phyloP scores from a whole-genome alignment of 1,140 invertebrate species.

The Pachyrhynchus sulphureomaculatus region DNA sequence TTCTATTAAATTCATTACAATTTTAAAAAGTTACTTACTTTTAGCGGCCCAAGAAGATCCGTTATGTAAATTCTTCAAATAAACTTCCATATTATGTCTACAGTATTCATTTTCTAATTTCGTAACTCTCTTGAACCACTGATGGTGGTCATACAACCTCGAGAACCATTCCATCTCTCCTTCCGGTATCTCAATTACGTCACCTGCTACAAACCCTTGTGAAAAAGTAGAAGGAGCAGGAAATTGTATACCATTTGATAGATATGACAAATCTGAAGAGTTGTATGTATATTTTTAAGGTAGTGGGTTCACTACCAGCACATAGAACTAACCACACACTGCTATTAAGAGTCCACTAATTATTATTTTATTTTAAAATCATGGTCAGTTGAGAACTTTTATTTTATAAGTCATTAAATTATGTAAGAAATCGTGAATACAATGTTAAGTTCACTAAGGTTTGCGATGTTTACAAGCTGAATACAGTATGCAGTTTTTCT shows the following conservation, averaged over 20 bases:
- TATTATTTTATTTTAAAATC: too few relatives aligned
- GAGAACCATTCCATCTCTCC: constrained; percentile 63
- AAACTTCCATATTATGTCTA: constrained; percentile 57
- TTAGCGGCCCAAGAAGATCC: constrained; percentile 69
- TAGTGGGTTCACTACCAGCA: too few relatives aligned
- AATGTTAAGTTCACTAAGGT: too few relatives aligned
- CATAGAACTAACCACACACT: too few relatives aligned
- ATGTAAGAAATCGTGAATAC: too few relatives aligned
- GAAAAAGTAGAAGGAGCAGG: constrained; percentile 41
- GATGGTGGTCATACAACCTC: constrained; percentile 65
- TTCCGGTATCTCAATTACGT: constrained; percentile 4
- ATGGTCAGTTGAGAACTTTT: too few relatives aligned
- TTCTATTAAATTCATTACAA: neutral
- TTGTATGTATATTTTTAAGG: too few relatives aligned
- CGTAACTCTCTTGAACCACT: constrained; percentile 55
- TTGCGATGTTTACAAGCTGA: too few relatives aligned
- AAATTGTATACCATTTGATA: constrained; percentile 48
- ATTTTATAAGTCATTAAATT: too few relatives aligned
- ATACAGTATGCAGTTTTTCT: too few relatives aligned
- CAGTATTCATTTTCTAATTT: constrained; percentile 57
- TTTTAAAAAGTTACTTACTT: constrained; percentile 59
- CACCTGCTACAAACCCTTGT: constrained; percentile 26
- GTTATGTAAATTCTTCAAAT: constrained; percentile 58
- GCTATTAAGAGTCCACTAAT: too few relatives aligned
- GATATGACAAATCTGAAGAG: constrained; percentile 46